Percentiles rank a stretch among this genome's conserved stretches.
These are phyloP conservation scores for Gonioctena quinquepunctata DNA, from an alignment of 1,140 invertebrate species.

Conservation along the genomic window DNA sequence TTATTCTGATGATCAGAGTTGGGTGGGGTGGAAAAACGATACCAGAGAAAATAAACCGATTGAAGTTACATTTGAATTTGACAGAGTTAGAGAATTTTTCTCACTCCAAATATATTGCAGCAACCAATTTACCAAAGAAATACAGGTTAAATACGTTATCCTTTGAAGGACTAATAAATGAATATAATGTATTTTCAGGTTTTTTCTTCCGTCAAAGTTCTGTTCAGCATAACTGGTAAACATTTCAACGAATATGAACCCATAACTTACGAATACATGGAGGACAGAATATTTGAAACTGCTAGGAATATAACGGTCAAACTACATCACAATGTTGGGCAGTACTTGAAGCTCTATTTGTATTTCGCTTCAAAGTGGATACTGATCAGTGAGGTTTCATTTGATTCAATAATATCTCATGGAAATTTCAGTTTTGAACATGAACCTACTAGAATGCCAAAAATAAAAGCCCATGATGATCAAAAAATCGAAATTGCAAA, in stretches of 20 bases:
- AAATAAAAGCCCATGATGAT: conserved; percentile 56
- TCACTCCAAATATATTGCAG: conserved; percentile 81
- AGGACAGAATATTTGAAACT: conserved; percentile 68
- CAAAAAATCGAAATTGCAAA: conserved; percentile 60
- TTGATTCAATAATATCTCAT: conserved; percentile 74
- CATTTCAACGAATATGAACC: conserved; percentile 65
- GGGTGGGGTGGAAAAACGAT: conserved; percentile 93
- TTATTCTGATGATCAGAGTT: conserved; percentile 70
- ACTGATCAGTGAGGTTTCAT: conserved; percentile 83
- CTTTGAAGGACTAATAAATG: not conserved
- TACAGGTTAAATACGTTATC: conserved; percentile 59
- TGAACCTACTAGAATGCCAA: conserved; percentile 46
- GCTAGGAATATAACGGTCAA: conserved; percentile 72
- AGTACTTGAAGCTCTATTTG: conserved; percentile 77
- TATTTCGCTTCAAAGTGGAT: conserved; percentile 86
- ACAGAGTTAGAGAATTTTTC: conserved; percentile 83
- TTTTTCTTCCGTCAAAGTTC: conserved; percentile 65
- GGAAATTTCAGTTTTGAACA: conserved; percentile 72
- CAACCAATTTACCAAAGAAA: conserved; percentile 79
- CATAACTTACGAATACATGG: conserved; percentile 60
- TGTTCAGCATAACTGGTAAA: conserved; percentile 75
- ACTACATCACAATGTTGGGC: conserved; percentile 74
- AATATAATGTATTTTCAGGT: conserved; percentile 44
- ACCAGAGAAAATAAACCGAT: conserved; percentile 66
- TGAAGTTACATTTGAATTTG: conserved; percentile 86